Conservation (phyloP, 2,797 vertebrate genomes). For the Prionace glauca region DNA sequence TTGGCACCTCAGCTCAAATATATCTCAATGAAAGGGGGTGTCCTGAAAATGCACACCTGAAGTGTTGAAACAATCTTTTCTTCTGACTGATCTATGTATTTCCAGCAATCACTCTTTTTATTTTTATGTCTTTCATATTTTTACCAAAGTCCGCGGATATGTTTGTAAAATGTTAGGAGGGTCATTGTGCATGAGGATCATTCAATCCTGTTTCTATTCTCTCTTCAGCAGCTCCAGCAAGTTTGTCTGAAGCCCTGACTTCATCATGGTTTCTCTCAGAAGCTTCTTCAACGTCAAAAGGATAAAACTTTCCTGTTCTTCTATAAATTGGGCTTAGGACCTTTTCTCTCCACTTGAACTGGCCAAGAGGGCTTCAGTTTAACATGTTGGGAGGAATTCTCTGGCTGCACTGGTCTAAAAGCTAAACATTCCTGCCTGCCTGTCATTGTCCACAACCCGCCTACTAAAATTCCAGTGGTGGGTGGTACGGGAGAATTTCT, state of each 20-base stretch:
- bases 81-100: neutral
- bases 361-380: neutral
- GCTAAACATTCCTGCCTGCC: no score
- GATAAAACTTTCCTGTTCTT: neutral
- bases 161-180: neutral
- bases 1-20: neutral
- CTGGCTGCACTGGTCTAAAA: no score
- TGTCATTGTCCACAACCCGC: no score
- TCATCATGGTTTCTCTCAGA: neutral
- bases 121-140: neutral
- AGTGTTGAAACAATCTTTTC: neutral
- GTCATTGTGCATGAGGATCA: neutral
- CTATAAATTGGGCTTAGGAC: neutral
- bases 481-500: no score
- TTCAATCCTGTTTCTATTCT: neutral
- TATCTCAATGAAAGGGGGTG: neutral
- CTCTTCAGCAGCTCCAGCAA: neutral
- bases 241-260: neutral
- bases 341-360: neutral
- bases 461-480: no score
- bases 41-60: neutral
- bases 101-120: neutral
- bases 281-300: neutral
- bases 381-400: no score
- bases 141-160: neutral